Base-by-base conservation (phyloP, 2,888 invertebrate genomes). In the Neria commutata region DNA sequence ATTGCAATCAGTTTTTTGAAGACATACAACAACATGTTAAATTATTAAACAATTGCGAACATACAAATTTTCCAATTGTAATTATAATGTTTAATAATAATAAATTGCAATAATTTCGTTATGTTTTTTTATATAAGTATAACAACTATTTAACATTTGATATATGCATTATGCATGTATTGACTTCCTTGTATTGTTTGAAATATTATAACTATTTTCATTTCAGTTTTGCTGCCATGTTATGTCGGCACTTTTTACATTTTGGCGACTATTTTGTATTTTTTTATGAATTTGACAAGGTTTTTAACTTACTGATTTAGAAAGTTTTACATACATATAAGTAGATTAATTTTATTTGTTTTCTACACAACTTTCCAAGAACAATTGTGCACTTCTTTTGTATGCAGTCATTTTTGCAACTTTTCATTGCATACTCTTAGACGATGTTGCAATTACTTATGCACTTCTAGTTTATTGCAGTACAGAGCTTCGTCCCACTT, bases 401-500 rank as follows among this genome's bases (percentile, higher is more conserved):
- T 29, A 29, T 29, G 29, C 11, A 29, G 29, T 29, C 6, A 8
- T 11, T 29, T 8, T 29, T 8, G 11, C 11, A 29, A 29, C 11
- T 29, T 29, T 29, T 48, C 55, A 34, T 52, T 49, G 49, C 56
- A 63, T 63, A 63, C 61, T 63, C 59, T 55, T 63, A 63, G 63
- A 61, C 61, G 55, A 54, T 19, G n/a, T n/a, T n/a, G n/a, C n/a
- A n/a, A n/a, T n/a, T n/a, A n/a, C n/a, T n/a, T n/a, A n/a, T n/a
- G n/a, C n/a, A n/a, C n/a, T n/a, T n/a, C n/a, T n/a, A n/a, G n/a
- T n/a, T n/a, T n/a, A n/a, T n/a, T 11, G 29, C 29, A 29, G 29
- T 29, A 11, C 29, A 8, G 29, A 29, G 11, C 29, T 29, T 29
- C 6, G 11, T 8, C 11, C 11, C 29, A 29, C 6, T 11, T 8